Evolutionary conservation across 2,113 vertebrate species (phyloP).

Genomic region (Myanophis thanlyinensis): DNA sequence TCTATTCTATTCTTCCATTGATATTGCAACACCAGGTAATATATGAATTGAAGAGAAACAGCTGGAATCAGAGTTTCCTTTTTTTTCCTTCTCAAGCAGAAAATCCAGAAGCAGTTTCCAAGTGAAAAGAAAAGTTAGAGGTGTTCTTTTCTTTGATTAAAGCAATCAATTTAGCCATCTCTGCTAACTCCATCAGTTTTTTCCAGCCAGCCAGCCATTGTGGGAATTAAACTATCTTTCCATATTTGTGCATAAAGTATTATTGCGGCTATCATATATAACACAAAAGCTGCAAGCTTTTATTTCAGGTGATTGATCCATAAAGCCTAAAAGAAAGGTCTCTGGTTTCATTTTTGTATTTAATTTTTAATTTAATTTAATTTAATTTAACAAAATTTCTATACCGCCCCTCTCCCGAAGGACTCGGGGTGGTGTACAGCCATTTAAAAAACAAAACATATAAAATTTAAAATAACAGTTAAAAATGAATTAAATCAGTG

Average conservation of each 20-base stretch:
- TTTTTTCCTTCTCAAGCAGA: background rate
- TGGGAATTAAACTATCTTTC: no score
- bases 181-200: background rate
- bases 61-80: background rate
- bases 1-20: no score
- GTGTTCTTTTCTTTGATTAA: background rate
- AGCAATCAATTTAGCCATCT: background rate
- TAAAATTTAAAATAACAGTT: no score
- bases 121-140: background rate
- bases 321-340: background rate
- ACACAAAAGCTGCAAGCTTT: background rate
- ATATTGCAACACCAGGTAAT: background rate
- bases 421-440: no score
- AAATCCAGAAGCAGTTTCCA: background rate
- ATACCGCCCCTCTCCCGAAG: no score
- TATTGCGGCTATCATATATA: background rate
- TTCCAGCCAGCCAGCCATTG: background rate
- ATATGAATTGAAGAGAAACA: background rate
- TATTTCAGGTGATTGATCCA: background rate
- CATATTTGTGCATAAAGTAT: no score
- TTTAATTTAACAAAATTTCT: no score
- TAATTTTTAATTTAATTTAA: no score
- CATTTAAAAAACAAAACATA: no score
- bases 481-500: no score
- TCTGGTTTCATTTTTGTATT: background rate